Conservation (phyloP, 1,140 invertebrate genomes). For the Cydia amplana region DNA sequence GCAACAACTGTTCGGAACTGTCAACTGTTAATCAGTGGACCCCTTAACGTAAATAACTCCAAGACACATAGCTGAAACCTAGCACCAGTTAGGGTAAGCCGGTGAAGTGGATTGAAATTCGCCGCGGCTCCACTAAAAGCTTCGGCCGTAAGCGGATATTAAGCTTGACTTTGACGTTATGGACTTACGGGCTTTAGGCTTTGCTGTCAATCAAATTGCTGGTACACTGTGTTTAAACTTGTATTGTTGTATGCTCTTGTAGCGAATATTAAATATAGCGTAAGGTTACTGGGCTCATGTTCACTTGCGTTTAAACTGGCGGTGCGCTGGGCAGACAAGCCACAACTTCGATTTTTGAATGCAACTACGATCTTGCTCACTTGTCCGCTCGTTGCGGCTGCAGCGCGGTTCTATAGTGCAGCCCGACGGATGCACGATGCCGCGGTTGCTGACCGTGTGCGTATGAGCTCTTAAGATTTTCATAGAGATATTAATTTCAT, state of each 20-base stretch:
- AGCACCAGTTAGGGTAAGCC: conserved; percentile 2
- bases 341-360: too few species aligned
- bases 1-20: too few species aligned
- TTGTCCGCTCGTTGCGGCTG: too few species aligned
- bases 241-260: neutral
- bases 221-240: neutral
- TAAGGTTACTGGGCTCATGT: neutral
- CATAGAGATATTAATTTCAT: neutral
- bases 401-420: too few species aligned
- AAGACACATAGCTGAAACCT: neutral
- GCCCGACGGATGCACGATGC: too few species aligned
- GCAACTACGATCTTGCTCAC: too few species aligned
- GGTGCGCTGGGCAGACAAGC: too few species aligned
- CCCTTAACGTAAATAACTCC: neutral
- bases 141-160: neutral
- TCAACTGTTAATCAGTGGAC: too few species aligned
- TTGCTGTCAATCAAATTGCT: conserved; percentile 3
- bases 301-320: too few species aligned
- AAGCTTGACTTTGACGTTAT: conserved; percentile 10
- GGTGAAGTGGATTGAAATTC: neutral
- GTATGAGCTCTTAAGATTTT: too few species aligned
- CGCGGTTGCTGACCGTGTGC: too few species aligned
- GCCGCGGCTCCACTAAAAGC: conserved; percentile 1
- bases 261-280: neutral
- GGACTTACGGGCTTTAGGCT: neutral